Conservation (phyloP, 1,140 invertebrate genomes). For the Macrotrachela quadricornifera region DNA sequence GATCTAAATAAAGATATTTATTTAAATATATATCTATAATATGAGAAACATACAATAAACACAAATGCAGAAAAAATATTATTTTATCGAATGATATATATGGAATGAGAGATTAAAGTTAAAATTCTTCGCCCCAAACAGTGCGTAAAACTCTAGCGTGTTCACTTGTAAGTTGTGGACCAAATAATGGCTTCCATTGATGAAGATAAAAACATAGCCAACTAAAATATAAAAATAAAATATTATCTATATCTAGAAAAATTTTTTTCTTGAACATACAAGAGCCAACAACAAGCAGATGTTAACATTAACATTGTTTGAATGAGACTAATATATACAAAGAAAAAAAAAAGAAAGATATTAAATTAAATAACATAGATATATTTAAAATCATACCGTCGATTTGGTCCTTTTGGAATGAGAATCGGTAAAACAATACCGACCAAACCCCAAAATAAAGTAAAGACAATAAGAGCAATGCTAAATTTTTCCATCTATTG, state of each 20-base stretch:
- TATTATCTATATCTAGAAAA: neutral
- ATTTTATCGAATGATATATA: no score
- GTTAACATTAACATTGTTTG: constrained; percentile 3
- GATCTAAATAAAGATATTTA: no score
- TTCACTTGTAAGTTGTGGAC: constrained; percentile 5
- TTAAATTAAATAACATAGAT: neutral
- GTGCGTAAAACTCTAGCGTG: constrained; percentile 1
- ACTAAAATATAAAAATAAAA: neutral
- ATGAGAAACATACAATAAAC: no score
- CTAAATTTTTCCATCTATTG: neutral
- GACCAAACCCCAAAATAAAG: constrained; percentile 3
- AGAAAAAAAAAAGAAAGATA: neutral
- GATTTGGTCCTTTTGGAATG: constrained; percentile 7
- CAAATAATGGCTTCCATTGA: constrained; percentile 7
- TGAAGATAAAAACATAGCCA: constrained; percentile 5
- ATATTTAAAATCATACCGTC: neutral
- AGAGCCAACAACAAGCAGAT: constrained; percentile 6
- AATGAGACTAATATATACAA: neutral
- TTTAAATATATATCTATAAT: no score
- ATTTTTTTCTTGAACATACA: neutral
- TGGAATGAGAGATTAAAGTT: no score
- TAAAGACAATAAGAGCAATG: neutral
- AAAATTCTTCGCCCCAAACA: neutral
- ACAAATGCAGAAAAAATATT: no score
- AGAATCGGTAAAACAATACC: constrained; percentile 2